Conservation (phyloP, 2,113 vertebrate species). For the Bothrops jararaca region DNA sequence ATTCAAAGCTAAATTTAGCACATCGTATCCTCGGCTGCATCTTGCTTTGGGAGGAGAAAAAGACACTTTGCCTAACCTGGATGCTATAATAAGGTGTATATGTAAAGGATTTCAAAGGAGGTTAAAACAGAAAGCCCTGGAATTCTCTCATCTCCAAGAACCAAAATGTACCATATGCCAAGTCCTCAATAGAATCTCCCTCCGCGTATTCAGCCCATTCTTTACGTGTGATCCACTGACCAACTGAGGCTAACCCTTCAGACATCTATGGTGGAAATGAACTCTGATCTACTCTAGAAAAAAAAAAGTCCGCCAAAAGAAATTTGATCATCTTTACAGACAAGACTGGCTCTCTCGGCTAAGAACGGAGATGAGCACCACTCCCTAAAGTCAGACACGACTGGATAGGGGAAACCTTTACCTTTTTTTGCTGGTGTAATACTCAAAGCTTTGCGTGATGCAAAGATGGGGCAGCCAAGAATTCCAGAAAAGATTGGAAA, state of each 20-base stretch:
- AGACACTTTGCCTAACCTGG: not conserved
- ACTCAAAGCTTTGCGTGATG: not conserved
- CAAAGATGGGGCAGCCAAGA: not conserved
- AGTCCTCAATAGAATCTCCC: not conserved
- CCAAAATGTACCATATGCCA: not conserved
- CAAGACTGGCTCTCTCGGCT: not conserved
- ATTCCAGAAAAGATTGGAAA: not conserved
- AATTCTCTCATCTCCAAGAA: slow-evolving; percentile 12
- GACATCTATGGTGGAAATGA: accelerated
- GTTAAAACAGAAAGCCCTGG: slow-evolving; percentile 13
- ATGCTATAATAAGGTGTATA: not conserved
- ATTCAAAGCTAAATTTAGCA: not conserved
- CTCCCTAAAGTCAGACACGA: not conserved
- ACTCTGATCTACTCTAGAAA: not conserved
- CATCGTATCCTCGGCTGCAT: not conserved
- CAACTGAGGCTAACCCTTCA: not conserved
- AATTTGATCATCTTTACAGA: slow-evolving; percentile 41
- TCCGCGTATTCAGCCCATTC: not conserved
- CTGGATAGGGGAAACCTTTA: not conserved
- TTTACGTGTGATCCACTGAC: not conserved
- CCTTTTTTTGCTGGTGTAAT: not conserved
- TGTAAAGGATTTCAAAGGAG: not conserved
- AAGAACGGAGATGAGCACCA: not conserved
- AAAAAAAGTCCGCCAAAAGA: not conserved
- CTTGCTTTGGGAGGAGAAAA: not conserved